A percentile compares a stretch with the other conserved stretches of the same genome.
Evolutionary conservation across 2,888 invertebrate genomes (phyloP).

Genomic region (Zelleria hepariella): DNA sequence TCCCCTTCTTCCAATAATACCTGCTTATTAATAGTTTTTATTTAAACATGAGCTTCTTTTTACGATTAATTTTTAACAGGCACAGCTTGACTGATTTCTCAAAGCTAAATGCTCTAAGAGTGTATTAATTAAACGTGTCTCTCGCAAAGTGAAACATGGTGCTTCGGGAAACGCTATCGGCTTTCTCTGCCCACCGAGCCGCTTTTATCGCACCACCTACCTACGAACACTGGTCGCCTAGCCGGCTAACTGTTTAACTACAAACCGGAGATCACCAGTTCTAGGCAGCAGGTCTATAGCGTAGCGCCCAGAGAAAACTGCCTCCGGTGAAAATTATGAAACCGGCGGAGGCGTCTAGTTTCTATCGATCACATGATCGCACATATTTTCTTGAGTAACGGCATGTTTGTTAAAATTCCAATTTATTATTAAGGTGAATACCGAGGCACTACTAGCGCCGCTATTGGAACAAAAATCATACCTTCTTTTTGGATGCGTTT

Average conservation of each 20-base stretch:
- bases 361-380: constrained; percentile 6
- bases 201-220: constrained; percentile 34
- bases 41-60: too few relatives aligned
- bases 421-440: not conserved
- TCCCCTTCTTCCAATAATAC: too few relatives aligned
- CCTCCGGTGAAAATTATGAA: constrained; percentile 53
- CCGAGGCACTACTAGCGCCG: too few relatives aligned
- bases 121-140: not conserved
- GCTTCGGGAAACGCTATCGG: constrained; percentile 47
- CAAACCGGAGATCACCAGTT: not conserved
- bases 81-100: not conserved
- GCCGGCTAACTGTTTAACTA: not conserved
- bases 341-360: constrained; percentile 24
- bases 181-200: constrained; percentile 49
- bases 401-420: not conserved
- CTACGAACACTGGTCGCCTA: not conserved
- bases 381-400: not conserved
- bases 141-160: constrained; percentile 14
- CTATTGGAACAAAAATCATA: too few relatives aligned
- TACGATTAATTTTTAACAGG: too few relatives aligned
- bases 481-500: too few relatives aligned
- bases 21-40: too few relatives aligned
- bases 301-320: constrained; percentile 45
- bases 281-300: constrained; percentile 11
- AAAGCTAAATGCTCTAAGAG: not conserved